Evolutionary conservation across 2,113 vertebrate species (phyloP).

Genomic region (Marmota flaviventris): DNA sequence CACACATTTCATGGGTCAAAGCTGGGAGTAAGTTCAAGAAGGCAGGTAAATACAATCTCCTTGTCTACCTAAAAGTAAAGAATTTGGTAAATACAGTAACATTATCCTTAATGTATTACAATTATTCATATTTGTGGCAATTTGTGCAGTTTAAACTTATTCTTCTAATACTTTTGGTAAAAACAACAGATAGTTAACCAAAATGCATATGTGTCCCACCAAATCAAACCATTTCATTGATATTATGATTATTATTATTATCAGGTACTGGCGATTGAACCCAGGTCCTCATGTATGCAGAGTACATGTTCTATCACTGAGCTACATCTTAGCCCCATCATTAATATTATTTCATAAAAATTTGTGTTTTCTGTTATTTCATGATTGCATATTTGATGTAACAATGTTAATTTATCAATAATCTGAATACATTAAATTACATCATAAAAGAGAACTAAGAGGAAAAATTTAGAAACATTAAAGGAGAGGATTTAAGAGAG

Average conservation of each 20-base stretch:
- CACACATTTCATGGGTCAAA: background rate
- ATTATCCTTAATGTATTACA: background rate
- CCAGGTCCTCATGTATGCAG: background rate
- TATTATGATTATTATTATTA: background rate
- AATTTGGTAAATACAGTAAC: background rate
- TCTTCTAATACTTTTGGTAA: constrained; percentile 33
- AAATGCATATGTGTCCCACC: background rate
- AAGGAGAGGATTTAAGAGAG: background rate
- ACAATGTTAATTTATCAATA: background rate
- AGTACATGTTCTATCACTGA: background rate
- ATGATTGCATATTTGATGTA: background rate
- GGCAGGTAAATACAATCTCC: background rate
- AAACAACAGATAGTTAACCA: background rate
- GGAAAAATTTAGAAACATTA: constrained; percentile 10
- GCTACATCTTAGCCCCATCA: background rate
- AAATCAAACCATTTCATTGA: constrained; percentile 3
- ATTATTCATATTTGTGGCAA: background rate
- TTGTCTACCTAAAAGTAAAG: background rate
- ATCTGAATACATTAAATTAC: background rate
- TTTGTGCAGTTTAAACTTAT: background rate
- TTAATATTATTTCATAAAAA: constrained; percentile 15
- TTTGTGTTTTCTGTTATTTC: constrained; percentile 9
- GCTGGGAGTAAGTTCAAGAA: background rate
- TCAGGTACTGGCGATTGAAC: too few relatives aligned
- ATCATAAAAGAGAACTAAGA: constrained; percentile 20